Evolutionary conservation across 2,113 vertebrate species (phyloP).

Genomic region (Antechinus flavipes): DNA sequence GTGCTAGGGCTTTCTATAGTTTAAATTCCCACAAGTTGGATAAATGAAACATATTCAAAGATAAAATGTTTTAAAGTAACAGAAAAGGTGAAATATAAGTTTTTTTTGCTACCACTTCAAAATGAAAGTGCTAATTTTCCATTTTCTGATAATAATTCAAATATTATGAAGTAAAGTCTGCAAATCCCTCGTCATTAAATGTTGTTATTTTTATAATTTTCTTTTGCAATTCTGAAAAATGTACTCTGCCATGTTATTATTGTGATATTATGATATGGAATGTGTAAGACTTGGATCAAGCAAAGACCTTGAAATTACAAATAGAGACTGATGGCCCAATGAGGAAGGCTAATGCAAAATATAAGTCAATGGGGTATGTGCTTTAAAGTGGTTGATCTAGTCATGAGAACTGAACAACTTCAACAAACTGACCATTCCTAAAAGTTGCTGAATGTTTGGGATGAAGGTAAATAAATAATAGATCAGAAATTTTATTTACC

Average conservation of each 20-base stretch:
- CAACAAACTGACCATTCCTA: not conserved
- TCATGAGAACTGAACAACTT: constrained; percentile 7
- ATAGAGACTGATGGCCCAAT: not conserved
- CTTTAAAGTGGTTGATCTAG: not conserved
- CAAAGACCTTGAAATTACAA: not conserved
- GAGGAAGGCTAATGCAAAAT: not conserved
- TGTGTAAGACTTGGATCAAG: fast-evolving
- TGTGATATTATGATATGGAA: not conserved
- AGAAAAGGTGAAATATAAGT: not conserved
- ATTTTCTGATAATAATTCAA: not conserved
- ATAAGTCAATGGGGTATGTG: not conserved
- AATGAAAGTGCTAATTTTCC: not conserved
- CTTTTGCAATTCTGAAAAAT: not conserved
- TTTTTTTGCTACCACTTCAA: not conserved
- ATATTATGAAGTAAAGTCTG: not conserved
- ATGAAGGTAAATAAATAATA: constrained; percentile 20
- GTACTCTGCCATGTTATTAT: not conserved
- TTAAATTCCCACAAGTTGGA: constrained; percentile 4
- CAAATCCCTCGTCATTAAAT: too few species aligned
- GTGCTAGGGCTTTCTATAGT: not conserved
- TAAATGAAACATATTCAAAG: constrained; percentile 38
- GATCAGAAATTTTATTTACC: constrained; percentile 12
- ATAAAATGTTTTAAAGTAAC: not conserved
- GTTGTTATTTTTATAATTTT: not conserved
- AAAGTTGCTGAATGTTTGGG: constrained; percentile 14